Conservation (phyloP, 2,888 invertebrate genomes). For the Nineta flava region DNA sequence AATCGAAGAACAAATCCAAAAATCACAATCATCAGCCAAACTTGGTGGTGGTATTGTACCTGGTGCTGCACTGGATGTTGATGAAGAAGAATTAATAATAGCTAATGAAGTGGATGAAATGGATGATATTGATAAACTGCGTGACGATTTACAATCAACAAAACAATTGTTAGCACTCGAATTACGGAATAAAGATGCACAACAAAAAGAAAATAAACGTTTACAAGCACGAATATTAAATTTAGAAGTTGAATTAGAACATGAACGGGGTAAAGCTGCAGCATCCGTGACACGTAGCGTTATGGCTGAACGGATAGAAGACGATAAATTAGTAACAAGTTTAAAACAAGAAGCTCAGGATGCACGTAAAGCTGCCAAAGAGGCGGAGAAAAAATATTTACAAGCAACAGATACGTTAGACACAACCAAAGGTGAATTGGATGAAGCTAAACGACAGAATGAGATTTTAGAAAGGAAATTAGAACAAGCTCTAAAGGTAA, state of each 20-base stretch:
- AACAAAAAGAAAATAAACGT: constrained; percentile 64
- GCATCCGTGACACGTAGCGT: constrained; percentile 12
- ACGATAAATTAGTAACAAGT: constrained; percentile 47
- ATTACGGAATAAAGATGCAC: constrained; percentile 67
- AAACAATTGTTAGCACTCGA: constrained; percentile 82
- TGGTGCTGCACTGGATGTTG: constrained; percentile 28
- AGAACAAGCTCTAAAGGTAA: constrained; percentile 46
- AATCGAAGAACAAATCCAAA: constrained; percentile 76
- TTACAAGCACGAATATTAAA: constrained; percentile 62
- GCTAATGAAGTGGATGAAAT: constrained; percentile 63
- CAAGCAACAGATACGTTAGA: constrained; percentile 62
- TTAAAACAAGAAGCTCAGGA: constrained; percentile 61
- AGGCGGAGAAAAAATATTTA: constrained; percentile 64
- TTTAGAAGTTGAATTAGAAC: constrained; percentile 65
- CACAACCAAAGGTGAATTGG: constrained; percentile 54
- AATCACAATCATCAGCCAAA: constrained; percentile 55
- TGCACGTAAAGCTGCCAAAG: constrained; percentile 62
- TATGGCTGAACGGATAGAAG: constrained; percentile 17
- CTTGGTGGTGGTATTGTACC: too few species aligned
- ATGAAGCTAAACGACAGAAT: constrained; percentile 65
- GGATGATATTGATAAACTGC: constrained; percentile 80
- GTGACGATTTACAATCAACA: constrained; percentile 81
- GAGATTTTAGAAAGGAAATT: constrained; percentile 61
- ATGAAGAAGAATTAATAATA: constrained; percentile 10
- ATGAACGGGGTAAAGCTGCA: constrained; percentile 35